Evolutionary conservation across 2,888 invertebrate species (phyloP).

Genomic region (Harpalus rufipes): DNA sequence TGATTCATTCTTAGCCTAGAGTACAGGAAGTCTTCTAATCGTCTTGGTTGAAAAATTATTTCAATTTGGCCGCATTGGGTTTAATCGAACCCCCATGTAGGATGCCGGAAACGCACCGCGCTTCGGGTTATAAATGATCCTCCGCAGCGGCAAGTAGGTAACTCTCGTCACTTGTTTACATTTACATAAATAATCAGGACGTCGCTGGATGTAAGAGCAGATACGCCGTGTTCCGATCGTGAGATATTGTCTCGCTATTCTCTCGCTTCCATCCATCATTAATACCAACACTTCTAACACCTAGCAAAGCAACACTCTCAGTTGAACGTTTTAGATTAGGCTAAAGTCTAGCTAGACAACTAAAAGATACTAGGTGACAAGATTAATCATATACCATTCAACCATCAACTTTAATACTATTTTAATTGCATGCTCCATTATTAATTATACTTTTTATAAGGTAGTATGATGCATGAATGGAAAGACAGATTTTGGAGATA

Average conservation of each 20-base stretch:
- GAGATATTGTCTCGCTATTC: slow-evolving; percentile 61
- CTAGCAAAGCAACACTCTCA: slow-evolving; percentile 12
- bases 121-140: slow-evolving; percentile 57
- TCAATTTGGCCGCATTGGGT: slow-evolving; percentile 56
- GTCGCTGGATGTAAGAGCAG: slow-evolving; percentile 51
- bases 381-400: background rate
- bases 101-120: slow-evolving; percentile 43
- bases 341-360: slow-evolving; percentile 3
- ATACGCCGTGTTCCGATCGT: slow-evolving; percentile 50
- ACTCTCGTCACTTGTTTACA: slow-evolving; percentile 55
- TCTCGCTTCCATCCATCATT: slow-evolving; percentile 47
- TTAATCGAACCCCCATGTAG: slow-evolving; percentile 54
- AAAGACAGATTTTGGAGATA: too few species aligned
- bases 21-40: slow-evolving; percentile 43
- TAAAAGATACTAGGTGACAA: background rate
- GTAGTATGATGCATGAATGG: background rate
- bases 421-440: background rate
- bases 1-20: slow-evolving; percentile 41
- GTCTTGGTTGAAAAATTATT: slow-evolving; percentile 50
- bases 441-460: background rate
- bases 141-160: slow-evolving; percentile 54
- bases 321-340: slow-evolving; percentile 14
- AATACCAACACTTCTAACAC: slow-evolving; percentile 39
- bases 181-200: slow-evolving; percentile 64
- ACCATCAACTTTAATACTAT: background rate